A percentile compares a stretch with the other conserved stretches of the same genome.
These are phyloP conservation scores for Macrostomum lignano DNA, from an alignment of 1,140 invertebrate species.

Conservation along the genomic window DNA sequence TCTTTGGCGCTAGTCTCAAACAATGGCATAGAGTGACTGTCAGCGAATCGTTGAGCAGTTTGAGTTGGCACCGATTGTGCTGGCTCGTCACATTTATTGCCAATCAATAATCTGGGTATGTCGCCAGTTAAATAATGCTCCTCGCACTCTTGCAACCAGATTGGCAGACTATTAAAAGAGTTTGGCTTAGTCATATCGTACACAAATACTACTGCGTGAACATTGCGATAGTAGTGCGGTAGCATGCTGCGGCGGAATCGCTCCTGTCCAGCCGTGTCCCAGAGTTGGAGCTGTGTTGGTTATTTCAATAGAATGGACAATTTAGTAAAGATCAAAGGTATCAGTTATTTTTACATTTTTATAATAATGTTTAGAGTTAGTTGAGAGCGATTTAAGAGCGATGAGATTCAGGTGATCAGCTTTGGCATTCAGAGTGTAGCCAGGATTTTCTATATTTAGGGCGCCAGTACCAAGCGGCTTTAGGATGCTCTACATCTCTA, in stretches of 20 bases:
- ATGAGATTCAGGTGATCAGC: too few species aligned
- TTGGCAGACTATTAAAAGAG: constrained; percentile 38
- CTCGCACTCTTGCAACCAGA: constrained; percentile 47
- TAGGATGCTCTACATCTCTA: too few species aligned
- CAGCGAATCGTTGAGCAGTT: constrained; percentile 35
- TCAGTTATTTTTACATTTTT: too few species aligned
- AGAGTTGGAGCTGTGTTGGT: constrained; percentile 32
- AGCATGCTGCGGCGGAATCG: constrained; percentile 45
- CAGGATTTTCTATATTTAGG: too few species aligned
- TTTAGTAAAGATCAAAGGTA: too few species aligned
- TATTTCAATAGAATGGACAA: constrained; percentile 5
- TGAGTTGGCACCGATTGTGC: constrained; percentile 37
- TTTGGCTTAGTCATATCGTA: constrained; percentile 37
- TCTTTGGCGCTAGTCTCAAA: constrained; percentile 51
- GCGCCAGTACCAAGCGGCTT: too few species aligned
- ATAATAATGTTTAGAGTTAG: too few species aligned
- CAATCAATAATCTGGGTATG: constrained; percentile 45
- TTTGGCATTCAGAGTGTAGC: too few species aligned
- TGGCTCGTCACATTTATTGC: constrained; percentile 30
- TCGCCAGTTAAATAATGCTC: constrained; percentile 35
- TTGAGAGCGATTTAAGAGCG: too few species aligned
- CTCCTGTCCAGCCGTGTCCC: constrained; percentile 39
- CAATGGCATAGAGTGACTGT: constrained; percentile 42
- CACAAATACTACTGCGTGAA: constrained; percentile 46
- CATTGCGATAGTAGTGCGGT: constrained; percentile 50